phyloP scores from a whole-genome alignment of 2,888 invertebrate species.

The Orthonychiurus folsomi region DNA sequence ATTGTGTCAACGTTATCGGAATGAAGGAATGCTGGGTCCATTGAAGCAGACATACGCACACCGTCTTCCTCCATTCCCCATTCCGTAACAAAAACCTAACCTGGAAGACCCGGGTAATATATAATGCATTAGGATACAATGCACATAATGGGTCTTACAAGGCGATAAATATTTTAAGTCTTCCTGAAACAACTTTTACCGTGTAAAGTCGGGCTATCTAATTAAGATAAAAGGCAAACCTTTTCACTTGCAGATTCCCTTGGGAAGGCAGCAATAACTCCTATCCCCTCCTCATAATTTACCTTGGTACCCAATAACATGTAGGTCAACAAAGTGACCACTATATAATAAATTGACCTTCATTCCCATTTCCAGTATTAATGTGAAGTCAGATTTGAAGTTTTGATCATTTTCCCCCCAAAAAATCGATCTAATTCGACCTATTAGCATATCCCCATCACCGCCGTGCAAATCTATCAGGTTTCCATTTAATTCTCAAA shows the following conservation, averaged over 20 bases:
- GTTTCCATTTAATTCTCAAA: no score
- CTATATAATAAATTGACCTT: no score
- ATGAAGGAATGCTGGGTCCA: neutral
- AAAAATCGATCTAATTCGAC: no score
- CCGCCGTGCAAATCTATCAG: no score
- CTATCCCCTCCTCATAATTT: neutral
- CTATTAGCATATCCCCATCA: no score
- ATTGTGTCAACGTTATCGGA: neutral
- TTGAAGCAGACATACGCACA: neutral
- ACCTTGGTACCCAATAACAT: neutral
- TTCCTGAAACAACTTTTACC: neutral
- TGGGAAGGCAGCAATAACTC: neutral
- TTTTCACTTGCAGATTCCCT: neutral
- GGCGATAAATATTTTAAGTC: conserved; percentile 1
- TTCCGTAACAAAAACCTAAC: neutral
- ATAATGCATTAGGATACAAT: neutral
- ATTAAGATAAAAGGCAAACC: neutral
- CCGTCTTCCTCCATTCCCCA: no score
- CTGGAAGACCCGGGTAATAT: neutral
- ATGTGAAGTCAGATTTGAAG: no score
- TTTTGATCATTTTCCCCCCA: no score
- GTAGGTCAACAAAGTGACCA: neutral
- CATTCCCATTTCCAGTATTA: no score
- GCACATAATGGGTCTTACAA: neutral
- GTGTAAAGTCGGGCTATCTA: neutral